Base-by-base conservation (phyloP, 1,140 invertebrate species). In the Pogonomyrmex barbatus region DNA sequence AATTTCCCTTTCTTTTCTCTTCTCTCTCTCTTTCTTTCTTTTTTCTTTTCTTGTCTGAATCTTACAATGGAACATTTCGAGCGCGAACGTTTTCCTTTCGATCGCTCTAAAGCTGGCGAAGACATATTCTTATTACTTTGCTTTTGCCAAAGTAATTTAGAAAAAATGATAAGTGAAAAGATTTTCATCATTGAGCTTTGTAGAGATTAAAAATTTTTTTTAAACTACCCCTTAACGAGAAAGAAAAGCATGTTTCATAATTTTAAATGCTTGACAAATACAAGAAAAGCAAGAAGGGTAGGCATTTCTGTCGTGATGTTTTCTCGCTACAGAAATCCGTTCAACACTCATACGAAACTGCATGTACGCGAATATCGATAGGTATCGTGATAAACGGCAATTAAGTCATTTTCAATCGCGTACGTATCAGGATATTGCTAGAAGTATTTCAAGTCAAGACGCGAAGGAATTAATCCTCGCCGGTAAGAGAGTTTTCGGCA, bases 381-480 rank as follows among this genome's bases (percentile, higher is more conserved):
- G 8, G 8, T 54, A 58, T 3, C 2, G 4, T 52, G 30, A 6
- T 9, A 56, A 56, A 39, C 2, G n/a, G 65, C 30, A 75, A 79
- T 86, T 81, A 81, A 75, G 12, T 78, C 39, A 88, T 88, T 82
- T 87, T 52, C 76, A 82, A 33, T 42, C 56, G 60, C 52, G 24
- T 56, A 0, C 30, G 47, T 24, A n/a, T 5, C 39, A 87, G 63
- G 62, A 83, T 65, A 67, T 87, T 67, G 30, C 63, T 24, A 33
- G 42, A 56, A 81, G 30, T 47, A 30, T 70, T 62, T 71, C 0
- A 70, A 45, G 12, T 10, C 30, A 9, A 45, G 12, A 12, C 5
- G 24, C 0, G 9, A 36, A 9, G 17, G 8, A 14, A n/a, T n/a
- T n/a, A 47, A 60, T 42, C 30, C 50, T n/a, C 4, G n/a, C 60